These are phyloP conservation scores for Clavelina lepadiformis DNA, from an alignment of 23 tunicate species.

Conservation along the genomic window DNA sequence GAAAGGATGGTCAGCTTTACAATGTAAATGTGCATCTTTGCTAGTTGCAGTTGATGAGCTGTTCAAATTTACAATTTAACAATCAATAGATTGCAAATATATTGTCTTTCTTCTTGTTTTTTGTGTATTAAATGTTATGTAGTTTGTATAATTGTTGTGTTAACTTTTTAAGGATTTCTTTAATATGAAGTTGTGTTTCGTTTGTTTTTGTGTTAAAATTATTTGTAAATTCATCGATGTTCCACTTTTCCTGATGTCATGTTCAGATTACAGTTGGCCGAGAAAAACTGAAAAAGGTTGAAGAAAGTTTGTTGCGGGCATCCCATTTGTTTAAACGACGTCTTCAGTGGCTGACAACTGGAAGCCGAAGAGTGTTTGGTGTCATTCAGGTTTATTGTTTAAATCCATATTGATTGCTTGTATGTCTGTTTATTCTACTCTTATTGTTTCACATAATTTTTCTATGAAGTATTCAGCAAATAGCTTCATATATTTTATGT, in stretches of 20 bases:
- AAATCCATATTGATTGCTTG: background rate
- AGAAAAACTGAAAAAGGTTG: conserved; percentile 56
- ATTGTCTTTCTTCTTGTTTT: background rate
- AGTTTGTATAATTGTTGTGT: background rate
- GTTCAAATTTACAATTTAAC: too few species aligned
- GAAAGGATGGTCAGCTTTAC: conserved; percentile 59
- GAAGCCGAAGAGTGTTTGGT: conserved; percentile 86
- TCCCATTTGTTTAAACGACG: conserved; percentile 46
- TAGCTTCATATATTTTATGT: background rate
- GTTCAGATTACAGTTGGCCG: conserved; percentile 75
- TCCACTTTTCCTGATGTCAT: background rate
- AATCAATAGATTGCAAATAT: background rate
- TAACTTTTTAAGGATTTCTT: background rate
- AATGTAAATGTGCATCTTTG: conserved; percentile 29
- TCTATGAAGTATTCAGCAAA: background rate
- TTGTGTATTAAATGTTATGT: background rate
- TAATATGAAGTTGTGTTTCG: too few species aligned
- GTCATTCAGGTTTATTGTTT: conserved; percentile 61
- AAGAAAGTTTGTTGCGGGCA: conserved; percentile 49
- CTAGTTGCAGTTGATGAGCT: too few species aligned
- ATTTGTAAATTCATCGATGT: background rate
- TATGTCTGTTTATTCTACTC: background rate
- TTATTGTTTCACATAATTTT: background rate
- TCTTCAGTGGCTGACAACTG: conserved; percentile 73
- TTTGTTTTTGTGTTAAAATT: too few species aligned